phyloP scores from a whole-genome alignment of 2,888 invertebrate species.

The Cyrtodaria siliqua region DNA sequence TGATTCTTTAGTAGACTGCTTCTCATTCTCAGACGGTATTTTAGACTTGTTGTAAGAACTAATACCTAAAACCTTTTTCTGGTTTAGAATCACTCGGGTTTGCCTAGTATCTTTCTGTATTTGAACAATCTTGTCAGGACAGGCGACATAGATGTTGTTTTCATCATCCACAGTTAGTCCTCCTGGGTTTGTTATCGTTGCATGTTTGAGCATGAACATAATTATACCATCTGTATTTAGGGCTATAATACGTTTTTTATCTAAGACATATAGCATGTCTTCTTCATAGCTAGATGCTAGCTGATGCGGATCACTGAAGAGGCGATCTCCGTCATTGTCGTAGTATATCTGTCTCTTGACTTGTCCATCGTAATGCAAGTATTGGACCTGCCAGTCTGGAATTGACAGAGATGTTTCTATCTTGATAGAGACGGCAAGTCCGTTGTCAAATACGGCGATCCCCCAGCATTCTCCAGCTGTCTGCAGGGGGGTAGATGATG shows the following conservation, averaged over 20 bases:
- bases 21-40: too few species aligned
- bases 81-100: too few species aligned
- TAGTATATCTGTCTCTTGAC: constrained; percentile 2
- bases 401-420: neutral
- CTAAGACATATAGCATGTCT: neutral
- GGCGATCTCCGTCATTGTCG: neutral
- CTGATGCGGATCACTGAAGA: neutral
- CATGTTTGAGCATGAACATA: neutral
- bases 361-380: neutral
- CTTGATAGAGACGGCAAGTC: constrained; percentile 1
- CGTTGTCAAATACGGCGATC: constrained; percentile 1
- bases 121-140: neutral
- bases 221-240: neutral
- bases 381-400: constrained; percentile 9
- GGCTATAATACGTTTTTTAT: neutral
- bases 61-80: too few species aligned
- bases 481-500: too few species aligned
- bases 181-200: neutral
- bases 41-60: too few species aligned
- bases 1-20: neutral
- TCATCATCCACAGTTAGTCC: constrained; percentile 1
- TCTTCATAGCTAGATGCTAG: neutral
- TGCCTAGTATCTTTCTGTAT: neutral
- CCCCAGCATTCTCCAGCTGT: constrained; percentile 2
- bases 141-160: neutral